A percentile compares a stretch with the other conserved stretches of the same genome.
These are phyloP conservation scores for Drosophila monieri DNA, from an alignment of 2,888 invertebrate species.

Conservation along the genomic window DNA sequence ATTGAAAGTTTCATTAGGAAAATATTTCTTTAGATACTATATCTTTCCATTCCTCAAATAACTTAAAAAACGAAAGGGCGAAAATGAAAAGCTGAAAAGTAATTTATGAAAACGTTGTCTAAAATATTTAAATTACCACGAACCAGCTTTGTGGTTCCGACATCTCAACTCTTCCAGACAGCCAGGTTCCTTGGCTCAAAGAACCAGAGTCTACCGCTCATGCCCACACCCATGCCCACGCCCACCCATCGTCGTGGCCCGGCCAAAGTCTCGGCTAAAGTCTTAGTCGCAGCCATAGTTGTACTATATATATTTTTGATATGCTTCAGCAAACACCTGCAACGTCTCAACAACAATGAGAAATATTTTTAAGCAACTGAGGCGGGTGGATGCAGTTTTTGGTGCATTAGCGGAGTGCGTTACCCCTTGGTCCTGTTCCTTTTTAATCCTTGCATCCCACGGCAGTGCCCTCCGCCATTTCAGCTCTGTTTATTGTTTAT, in stretches of 20 bases:
- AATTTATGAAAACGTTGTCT: too few species aligned
- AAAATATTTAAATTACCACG: neutral
- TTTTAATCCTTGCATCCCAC: neutral
- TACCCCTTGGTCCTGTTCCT: slow-evolving; percentile 20
- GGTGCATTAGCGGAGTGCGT: slow-evolving; percentile 73
- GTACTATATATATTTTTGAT: slow-evolving; percentile 64
- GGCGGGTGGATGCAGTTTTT: slow-evolving; percentile 54
- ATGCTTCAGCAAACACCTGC: slow-evolving; percentile 76
- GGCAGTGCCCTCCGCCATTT: slow-evolving; percentile 7
- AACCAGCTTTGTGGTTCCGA: neutral
- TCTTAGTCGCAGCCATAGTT: slow-evolving; percentile 20
- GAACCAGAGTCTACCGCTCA: neutral
- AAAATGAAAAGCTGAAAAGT: neutral
- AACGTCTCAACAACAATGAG: slow-evolving; percentile 77
- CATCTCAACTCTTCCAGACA: slow-evolving; percentile 16
- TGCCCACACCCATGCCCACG: neutral
- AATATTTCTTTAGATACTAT: neutral
- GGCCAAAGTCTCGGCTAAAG: slow-evolving; percentile 26
- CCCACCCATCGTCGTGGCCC: slow-evolving; percentile 6
- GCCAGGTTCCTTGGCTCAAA: slow-evolving; percentile 24
- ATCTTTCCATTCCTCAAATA: neutral
- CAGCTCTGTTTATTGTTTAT: slow-evolving; percentile 66
- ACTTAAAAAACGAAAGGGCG: neutral
- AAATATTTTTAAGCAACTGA: slow-evolving; percentile 72
- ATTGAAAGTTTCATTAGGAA: neutral